These are phyloP conservation scores for Onychomys arenicola DNA, from an alignment of 2,797 vertebrate genomes.

Conservation along the genomic window DNA sequence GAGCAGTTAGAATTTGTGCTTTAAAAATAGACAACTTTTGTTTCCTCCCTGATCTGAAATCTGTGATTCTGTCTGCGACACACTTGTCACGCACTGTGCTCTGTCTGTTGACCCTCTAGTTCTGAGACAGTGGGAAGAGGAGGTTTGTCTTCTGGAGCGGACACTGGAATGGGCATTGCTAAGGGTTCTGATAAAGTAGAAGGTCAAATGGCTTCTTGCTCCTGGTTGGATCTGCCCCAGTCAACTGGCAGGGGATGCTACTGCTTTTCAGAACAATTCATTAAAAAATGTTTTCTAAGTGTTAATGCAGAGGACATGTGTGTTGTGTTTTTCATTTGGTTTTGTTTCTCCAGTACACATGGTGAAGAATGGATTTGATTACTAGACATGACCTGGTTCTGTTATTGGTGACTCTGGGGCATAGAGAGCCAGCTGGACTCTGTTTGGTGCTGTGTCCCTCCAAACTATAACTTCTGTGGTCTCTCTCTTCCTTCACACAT, in stretches of 20 bases:
- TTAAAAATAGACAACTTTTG: constrained; percentile 81
- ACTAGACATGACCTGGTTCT: background rate
- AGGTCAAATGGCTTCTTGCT: constrained; percentile 36
- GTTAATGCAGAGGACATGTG: background rate
- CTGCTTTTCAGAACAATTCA: background rate
- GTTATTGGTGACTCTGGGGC: background rate
- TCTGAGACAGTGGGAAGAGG: constrained; percentile 83
- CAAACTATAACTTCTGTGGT: fast-evolving
- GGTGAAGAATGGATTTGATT: background rate
- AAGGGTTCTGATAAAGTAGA: constrained; percentile 76
- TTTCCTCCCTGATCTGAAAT: constrained; percentile 60
- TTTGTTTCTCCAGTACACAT: background rate
- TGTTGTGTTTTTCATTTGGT: background rate
- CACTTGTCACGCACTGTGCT: constrained; percentile 80
- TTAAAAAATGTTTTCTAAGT: background rate
- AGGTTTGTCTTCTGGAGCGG: constrained; percentile 74
- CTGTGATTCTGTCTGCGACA: constrained; percentile 79
- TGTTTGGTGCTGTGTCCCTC: background rate
- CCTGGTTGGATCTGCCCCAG: constrained; percentile 21
- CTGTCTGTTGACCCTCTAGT: constrained; percentile 83
- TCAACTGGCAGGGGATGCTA: background rate
- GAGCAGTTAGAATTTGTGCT: constrained; percentile 84
- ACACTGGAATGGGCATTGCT: constrained; percentile 77
- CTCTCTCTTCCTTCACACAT: background rate
- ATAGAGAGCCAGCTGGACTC: background rate